These are phyloP conservation scores for Champsocephalus esox DNA, from an alignment of 2,797 vertebrate species.

Conservation along the genomic window DNA sequence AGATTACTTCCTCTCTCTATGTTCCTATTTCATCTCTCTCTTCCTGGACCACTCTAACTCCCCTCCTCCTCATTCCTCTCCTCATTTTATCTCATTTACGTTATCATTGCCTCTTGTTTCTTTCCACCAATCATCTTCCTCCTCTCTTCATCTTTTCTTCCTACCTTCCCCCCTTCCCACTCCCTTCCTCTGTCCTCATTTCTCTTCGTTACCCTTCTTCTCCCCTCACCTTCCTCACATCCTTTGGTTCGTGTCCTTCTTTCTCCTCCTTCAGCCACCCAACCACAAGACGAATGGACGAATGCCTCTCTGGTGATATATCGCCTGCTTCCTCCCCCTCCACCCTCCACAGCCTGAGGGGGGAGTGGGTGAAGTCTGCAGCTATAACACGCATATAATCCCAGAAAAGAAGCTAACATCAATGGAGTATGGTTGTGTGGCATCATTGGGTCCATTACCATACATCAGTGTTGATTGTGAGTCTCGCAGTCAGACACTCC, in stretches of 20 bases:
- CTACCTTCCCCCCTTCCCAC: background rate
- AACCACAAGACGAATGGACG: slow-evolving; percentile 57
- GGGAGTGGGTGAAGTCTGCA: slow-evolving; percentile 24
- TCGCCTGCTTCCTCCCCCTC: slow-evolving; percentile 45
- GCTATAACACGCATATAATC: slow-evolving; percentile 1
- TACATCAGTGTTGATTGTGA: background rate
- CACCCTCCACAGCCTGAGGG: slow-evolving; percentile 39
- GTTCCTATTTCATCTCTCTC: background rate
- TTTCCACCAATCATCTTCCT: slow-evolving; percentile 16
- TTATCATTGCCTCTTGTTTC: background rate
- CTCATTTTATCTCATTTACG: too few relatives aligned
- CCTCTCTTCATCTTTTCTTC: background rate
- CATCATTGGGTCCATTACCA: background rate
- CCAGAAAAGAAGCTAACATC: slow-evolving; percentile 7
- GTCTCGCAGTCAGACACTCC: background rate
- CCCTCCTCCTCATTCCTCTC: too few relatives aligned
- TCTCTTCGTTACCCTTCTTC: slow-evolving; percentile 19
- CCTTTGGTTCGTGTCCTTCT: slow-evolving; percentile 11
- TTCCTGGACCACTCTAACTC: background rate
- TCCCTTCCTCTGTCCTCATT: slow-evolving; percentile 43
- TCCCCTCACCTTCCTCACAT: background rate
- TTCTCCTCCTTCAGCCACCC: slow-evolving; percentile 39
- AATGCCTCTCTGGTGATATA: slow-evolving; percentile 59
- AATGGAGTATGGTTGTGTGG: slow-evolving; percentile 15
- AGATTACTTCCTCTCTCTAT: background rate